A percentile compares a stretch with the other conserved stretches of the same genome.
phyloP scores from a whole-genome alignment of 53 echinoderm and acorn worm genomes.

The Holothuria scabra region DNA sequence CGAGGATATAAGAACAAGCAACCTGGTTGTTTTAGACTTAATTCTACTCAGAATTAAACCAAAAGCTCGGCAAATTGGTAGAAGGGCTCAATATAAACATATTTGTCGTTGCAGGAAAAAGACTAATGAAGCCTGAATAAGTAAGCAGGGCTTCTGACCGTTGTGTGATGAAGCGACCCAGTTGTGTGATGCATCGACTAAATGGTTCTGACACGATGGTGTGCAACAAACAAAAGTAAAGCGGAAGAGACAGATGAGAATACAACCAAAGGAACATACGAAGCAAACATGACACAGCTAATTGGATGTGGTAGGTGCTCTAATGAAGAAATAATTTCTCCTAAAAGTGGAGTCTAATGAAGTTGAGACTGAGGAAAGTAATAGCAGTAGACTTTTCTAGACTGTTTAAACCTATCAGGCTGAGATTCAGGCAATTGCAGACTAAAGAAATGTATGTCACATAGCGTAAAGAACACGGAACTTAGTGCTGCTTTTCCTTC shows the following conservation, averaged over 20 bases:
- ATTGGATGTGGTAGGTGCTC: conserved; percentile 41
- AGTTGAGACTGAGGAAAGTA: conserved; percentile 11
- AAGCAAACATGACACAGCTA: conserved; percentile 38
- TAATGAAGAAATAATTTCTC: conserved; percentile 43
- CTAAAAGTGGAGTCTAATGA: conserved; percentile 36
- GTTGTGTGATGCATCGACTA: conserved; percentile 32
- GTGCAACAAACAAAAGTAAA: conserved; percentile 23
- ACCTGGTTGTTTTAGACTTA: conserved; percentile 19
- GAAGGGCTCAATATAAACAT: conserved; percentile 46
- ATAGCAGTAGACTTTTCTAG: conserved; percentile 9
- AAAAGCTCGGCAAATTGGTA: conserved; percentile 29
- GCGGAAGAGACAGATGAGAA: background rate
- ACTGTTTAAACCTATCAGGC: no score
- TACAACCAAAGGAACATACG: conserved; percentile 29
- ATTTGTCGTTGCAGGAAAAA: conserved; percentile 43
- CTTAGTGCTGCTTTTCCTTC: no score
- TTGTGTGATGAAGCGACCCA: conserved; percentile 19
- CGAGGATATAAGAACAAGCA: background rate
- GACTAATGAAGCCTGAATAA: conserved; percentile 46
- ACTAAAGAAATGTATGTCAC: no score
- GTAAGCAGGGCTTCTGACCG: conserved; percentile 44
- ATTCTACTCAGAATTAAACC: conserved; percentile 41
- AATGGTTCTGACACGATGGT: conserved; percentile 38
- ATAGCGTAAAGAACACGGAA: no score
- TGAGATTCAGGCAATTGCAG: no score